These are phyloP conservation scores for Trissoscelio sp. DNA, from an alignment of 2,888 invertebrate genomes.

Conservation along the genomic window DNA sequence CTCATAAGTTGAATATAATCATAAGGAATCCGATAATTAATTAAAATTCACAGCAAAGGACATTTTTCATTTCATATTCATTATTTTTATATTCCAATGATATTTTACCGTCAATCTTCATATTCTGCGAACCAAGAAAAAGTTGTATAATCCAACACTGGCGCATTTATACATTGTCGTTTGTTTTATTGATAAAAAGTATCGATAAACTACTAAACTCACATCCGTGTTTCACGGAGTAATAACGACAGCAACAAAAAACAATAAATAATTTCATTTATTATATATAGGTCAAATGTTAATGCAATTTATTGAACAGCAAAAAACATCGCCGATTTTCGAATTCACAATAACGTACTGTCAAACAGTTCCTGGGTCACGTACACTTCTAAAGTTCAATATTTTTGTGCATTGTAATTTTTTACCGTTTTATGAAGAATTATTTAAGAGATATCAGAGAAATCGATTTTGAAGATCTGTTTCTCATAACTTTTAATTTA, in stretches of 20 bases:
- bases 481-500: too few relatives aligned
- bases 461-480: too few relatives aligned
- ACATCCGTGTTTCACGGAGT: neutral
- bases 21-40: neutral
- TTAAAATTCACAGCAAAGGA: neutral
- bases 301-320: neutral
- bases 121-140: neutral
- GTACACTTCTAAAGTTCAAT: neutral
- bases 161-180: neutral
- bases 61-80: neutral
- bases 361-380: neutral
- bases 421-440: too few relatives aligned
- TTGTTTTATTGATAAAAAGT: neutral
- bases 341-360: neutral
- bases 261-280: constrained; percentile 13
- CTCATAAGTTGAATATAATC: too few relatives aligned
- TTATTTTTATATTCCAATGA: neutral
- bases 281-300: constrained; percentile 1
- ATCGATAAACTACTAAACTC: neutral
- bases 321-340: neutral
- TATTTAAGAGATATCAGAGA: too few relatives aligned
- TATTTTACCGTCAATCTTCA: neutral
- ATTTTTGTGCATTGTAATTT: too few relatives aligned
- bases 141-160: neutral
- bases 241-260: constrained; percentile 4